Conservation (phyloP, 2,113 vertebrate genomes). For the Forbesichthys agassizii region DNA sequence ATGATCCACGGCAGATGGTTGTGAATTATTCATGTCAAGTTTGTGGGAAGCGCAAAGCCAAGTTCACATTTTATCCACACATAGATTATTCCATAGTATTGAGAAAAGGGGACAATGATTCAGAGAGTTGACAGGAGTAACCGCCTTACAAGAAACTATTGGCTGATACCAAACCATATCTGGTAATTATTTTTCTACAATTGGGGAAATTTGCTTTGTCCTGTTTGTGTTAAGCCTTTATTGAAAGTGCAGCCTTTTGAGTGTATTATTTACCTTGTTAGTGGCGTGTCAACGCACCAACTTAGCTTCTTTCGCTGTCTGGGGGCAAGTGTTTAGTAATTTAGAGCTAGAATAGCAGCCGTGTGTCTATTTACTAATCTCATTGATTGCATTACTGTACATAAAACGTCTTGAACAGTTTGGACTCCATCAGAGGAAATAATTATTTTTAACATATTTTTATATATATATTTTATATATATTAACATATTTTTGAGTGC, state of each 20-base stretch:
- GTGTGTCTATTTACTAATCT: too few species aligned
- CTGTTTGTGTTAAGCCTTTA: slow-evolving; percentile 8
- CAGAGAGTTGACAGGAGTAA: slow-evolving; percentile 30
- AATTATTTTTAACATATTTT: too few species aligned
- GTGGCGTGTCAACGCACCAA: too few species aligned
- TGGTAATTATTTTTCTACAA: not conserved
- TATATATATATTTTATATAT: too few species aligned
- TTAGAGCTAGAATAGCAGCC: too few species aligned
- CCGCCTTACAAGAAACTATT: slow-evolving; percentile 31
- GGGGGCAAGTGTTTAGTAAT: too few species aligned
- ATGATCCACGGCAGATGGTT: slow-evolving; percentile 69
- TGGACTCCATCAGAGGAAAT: too few species aligned
- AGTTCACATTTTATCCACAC: slow-evolving; percentile 59
- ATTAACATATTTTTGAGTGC: slow-evolving; percentile 3
- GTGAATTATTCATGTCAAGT: slow-evolving; percentile 76
- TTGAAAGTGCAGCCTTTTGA: not conserved
- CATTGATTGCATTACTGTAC: too few species aligned
- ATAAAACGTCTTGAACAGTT: too few species aligned
- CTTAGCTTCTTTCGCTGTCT: too few species aligned
- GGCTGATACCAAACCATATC: slow-evolving; percentile 13
- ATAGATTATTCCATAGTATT: slow-evolving; percentile 53
- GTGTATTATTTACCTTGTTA: slow-evolving; percentile 8
- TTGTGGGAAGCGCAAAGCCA: slow-evolving; percentile 54
- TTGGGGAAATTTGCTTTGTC: not conserved
- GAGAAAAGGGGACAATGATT: slow-evolving; percentile 38